Conservation (phyloP, 2,113 vertebrate genomes). For the Lanius ludovicianus region DNA sequence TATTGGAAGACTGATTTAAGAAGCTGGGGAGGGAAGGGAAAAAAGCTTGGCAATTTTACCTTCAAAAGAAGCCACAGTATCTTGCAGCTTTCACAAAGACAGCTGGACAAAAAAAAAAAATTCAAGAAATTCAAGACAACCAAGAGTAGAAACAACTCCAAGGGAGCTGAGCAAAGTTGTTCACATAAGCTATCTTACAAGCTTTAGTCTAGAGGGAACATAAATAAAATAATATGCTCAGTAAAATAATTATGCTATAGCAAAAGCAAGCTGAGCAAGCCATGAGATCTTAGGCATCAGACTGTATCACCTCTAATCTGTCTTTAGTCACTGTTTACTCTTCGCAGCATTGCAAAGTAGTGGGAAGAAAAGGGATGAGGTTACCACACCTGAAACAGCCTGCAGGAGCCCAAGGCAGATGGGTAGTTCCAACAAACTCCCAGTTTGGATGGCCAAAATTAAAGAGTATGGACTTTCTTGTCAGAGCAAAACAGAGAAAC, state of each 20-base stretch:
- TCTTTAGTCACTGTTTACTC: background rate
- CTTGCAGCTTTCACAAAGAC: background rate
- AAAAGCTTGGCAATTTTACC: background rate
- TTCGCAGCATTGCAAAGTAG: background rate
- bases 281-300: background rate
- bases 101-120: background rate
- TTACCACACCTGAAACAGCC: background rate
- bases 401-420: background rate
- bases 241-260: background rate
- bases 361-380: background rate
- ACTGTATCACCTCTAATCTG: background rate
- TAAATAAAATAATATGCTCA: background rate
- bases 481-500: background rate
- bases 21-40: background rate
- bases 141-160: background rate
- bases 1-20: background rate
- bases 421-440: background rate
- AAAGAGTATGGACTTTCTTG: background rate
- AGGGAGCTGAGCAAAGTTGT: background rate
- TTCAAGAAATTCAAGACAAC: background rate
- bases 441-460: background rate
- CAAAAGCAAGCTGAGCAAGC: background rate
- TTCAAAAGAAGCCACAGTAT: background rate
- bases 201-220: background rate
- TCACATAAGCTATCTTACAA: background rate